phyloP scores from a whole-genome alignment of 2,797 vertebrate species.

The Tachyglossus aculeatus region DNA sequence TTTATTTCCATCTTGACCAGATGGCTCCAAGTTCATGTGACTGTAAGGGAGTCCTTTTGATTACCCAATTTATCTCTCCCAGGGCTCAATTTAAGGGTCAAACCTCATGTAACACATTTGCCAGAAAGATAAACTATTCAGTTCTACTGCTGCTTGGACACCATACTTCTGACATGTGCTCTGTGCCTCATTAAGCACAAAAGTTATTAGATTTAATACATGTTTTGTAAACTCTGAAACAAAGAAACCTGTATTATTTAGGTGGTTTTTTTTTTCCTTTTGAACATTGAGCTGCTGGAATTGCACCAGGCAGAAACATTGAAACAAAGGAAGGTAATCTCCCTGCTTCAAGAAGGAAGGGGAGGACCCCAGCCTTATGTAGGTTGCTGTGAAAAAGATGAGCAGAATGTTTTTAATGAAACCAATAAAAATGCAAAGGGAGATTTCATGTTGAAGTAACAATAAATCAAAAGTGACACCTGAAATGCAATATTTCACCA shows the following conservation, averaged over 20 bases:
- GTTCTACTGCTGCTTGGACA: conserved; percentile 62
- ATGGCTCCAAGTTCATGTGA: conserved; percentile 71
- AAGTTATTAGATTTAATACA: conserved; percentile 71
- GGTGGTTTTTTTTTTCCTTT: conserved; percentile 36
- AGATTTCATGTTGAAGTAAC: conserved; percentile 81
- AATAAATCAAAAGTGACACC: conserved; percentile 80
- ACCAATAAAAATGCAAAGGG: conserved; percentile 81
- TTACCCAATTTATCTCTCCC: conserved; percentile 72
- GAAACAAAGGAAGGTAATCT: conserved; percentile 8
- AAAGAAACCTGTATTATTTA: conserved; percentile 36
- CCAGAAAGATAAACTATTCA: conserved; percentile 66
- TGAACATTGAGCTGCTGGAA: conserved; percentile 7
- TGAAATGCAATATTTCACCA: conserved; percentile 77
- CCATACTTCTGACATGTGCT: conserved; percentile 69
- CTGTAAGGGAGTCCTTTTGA: conserved; percentile 68
- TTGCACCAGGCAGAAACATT: conserved; percentile 15
- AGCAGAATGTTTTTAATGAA: conserved; percentile 79
- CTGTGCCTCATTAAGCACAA: conserved; percentile 69
- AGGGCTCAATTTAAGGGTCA: conserved; percentile 72
- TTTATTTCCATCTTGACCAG: conserved; percentile 73
- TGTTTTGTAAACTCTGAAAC: conserved; percentile 62
- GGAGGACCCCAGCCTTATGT: conserved; percentile 46
- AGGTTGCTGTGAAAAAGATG: conserved; percentile 69
- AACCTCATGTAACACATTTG: conserved; percentile 70
- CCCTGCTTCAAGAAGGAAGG: conserved; percentile 21